Conservation (phyloP, 2,113 vertebrate species). For the Mastomys coucha region DNA sequence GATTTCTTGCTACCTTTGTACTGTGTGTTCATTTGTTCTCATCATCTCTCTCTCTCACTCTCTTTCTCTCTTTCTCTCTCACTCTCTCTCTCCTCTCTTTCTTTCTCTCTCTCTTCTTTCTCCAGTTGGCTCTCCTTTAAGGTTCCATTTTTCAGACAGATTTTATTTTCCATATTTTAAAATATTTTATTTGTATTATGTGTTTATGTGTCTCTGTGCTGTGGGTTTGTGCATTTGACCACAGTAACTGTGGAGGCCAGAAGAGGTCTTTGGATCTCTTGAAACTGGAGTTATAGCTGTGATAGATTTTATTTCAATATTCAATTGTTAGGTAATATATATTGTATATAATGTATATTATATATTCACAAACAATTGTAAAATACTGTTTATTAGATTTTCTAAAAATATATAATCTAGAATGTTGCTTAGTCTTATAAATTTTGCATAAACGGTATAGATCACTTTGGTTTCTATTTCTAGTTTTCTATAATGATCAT, state of each 20-base stretch:
- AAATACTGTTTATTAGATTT: slow-evolving; percentile 47
- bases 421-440: slow-evolving; percentile 16
- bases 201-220: background rate
- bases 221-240: background rate
- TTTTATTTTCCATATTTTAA: background rate
- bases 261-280: too few species aligned
- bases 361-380: slow-evolving; percentile 39
- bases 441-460: background rate
- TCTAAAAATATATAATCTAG: slow-evolving; percentile 40
- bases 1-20: background rate
- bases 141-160: slow-evolving; percentile 11
- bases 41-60: background rate
- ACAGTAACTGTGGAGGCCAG: too few species aligned
- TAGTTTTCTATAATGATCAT: background rate
- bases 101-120: background rate
- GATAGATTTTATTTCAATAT: slow-evolving; percentile 48
- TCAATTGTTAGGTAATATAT: slow-evolving; percentile 43
- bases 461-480: background rate
- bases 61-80: too few species aligned
- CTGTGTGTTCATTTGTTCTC: background rate
- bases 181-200: background rate
- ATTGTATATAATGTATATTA: slow-evolving; percentile 28
- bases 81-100: background rate
- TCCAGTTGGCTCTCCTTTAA: slow-evolving; percentile 33
- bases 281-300: background rate